Base-by-base conservation (phyloP, 2,113 vertebrate species). In the Antigone vipio region DNA sequence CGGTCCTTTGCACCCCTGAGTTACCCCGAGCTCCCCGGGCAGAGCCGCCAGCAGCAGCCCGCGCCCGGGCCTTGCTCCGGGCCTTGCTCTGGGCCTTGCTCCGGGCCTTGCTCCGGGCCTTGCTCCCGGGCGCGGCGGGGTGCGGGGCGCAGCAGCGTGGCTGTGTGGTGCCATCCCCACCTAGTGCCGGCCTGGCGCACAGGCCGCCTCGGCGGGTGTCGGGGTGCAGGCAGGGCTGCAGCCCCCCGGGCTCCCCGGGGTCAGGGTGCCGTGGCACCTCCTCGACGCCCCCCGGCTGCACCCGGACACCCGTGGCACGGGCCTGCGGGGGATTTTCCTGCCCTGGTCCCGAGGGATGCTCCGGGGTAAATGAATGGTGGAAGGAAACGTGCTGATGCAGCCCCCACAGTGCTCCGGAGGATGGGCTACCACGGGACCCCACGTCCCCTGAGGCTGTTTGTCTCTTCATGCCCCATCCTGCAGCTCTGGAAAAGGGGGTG, bases 171-270 rank as follows among this genome's bases (percentile, higher is more conserved):
- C 95, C 96, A 96, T 89, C 96, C 96, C 96, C 96, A 73, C 88
- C 96, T 97, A 96, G 96, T 84, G 96, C 95, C 95, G 67, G 89
- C 87, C 67, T 44, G 30, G 86, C n/a, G 95, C 89, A 95, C 67
- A 22, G 32, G 10, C 76, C 8, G 40, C 38, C 21, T 5, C 24
- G 32, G 15, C 18, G 21, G 56, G 7, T 19, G 23, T 5, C 7
- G 47, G 71, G 71, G 40, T 44, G 64, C 47, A 1, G 64, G n/a
- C 40, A 49, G 60, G 30, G 81, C 52, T 44, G 58, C 87, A 21
- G 52, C 47, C 50, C 86, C 55, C 32, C 23, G 14, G 53, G 52
- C 18, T 42, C 12, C 35, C n/a, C 35, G 15, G 49, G 59, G 16
- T 11, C 29, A 6, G 24, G 81, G 35, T 7, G 6, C 74, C 10